A percentile compares a stretch with the other conserved stretches of the same genome.
These are phyloP conservation scores for Eurosta solidaginis DNA, from an alignment of 1,140 invertebrate species.

Conservation along the genomic window DNA sequence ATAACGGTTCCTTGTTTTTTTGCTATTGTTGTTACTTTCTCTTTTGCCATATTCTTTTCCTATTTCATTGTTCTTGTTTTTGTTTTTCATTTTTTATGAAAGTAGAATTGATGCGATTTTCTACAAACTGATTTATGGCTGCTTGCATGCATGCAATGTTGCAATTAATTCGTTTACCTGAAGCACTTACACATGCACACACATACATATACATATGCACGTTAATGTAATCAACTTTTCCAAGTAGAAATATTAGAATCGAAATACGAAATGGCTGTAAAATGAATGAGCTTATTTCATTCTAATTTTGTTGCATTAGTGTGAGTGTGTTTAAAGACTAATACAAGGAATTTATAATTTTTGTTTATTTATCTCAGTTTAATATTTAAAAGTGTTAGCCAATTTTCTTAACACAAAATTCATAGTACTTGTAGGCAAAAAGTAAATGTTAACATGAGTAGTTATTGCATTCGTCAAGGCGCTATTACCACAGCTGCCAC, in stretches of 20 bases:
- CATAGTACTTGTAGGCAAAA: no score
- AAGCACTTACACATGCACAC: no score
- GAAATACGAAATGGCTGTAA: background rate
- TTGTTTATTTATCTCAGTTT: no score
- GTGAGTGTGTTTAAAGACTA: background rate
- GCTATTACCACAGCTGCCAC: no score
- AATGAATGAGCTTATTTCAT: background rate
- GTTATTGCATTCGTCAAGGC: no score
- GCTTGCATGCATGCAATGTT: conserved; percentile 2
- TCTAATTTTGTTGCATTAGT: background rate
- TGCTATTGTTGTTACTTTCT: background rate
- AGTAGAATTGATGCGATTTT: conserved; percentile 15
- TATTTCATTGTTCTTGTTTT: background rate
- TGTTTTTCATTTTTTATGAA: background rate
- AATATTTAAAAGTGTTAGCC: no score
- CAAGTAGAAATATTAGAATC: background rate
- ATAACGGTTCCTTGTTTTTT: conserved; percentile 13
- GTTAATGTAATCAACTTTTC: background rate
- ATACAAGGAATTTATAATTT: no score
- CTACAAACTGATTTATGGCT: conserved; percentile 17
- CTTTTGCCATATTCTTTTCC: background rate
- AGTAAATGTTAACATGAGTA: no score
- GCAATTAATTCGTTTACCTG: conserved; percentile 25
- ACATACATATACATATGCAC: no score
- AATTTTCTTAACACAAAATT: no score